Base-by-base conservation (phyloP, 2,888 invertebrate species). In the Drosophila aldrichi region DNA sequence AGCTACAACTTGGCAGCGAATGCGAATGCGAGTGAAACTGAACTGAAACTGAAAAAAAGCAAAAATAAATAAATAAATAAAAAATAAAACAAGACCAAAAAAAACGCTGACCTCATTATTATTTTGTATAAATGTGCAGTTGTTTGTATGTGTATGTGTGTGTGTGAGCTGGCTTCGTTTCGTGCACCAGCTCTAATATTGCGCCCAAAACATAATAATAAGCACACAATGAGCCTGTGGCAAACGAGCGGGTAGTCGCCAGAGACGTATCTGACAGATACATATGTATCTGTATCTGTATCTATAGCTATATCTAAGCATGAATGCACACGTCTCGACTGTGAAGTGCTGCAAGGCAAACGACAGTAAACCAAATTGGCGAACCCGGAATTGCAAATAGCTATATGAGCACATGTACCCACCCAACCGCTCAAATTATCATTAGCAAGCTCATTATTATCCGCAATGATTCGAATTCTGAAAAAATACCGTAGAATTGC, bases 71-170 rank as follows among this genome's bases (percentile, higher is more conserved):
- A 80, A 72, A 71, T 59, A 72, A 80, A 71, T 63, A 74, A 67
- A 64, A 60, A 48, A 67, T 59, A 66, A 73, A 60, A 68, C 34
- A 40, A 60, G 63, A 52, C 51, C 36, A 48, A 67, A 64, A 82
- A 83, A 82, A 84, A 73, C 64, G 85, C 88, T 85, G 84, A 85
- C 84, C 88, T 87, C 87, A 87, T 85, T 85, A 87, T 85, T 84
- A 82, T 87, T 80, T 77, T 78, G 74, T 86, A 70, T 56, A 70
- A 65, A 62, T 74, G 69, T 74, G 66, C 77, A 79, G 49, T 70
- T 25, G 40, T 41, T 18, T 34, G 58, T 49, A 48, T 49, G 25
- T 20, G 18, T 59, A 25, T 43, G 51, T 29, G 54, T 67, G 65
- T 63, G 56, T 67, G 70, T 68, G 75, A 51, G 77, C 75, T 71